Percentiles rank a stretch among this genome's conserved stretches.
Conservation (phyloP, 2,113 vertebrate species). For the Aix galericulata region DNA sequence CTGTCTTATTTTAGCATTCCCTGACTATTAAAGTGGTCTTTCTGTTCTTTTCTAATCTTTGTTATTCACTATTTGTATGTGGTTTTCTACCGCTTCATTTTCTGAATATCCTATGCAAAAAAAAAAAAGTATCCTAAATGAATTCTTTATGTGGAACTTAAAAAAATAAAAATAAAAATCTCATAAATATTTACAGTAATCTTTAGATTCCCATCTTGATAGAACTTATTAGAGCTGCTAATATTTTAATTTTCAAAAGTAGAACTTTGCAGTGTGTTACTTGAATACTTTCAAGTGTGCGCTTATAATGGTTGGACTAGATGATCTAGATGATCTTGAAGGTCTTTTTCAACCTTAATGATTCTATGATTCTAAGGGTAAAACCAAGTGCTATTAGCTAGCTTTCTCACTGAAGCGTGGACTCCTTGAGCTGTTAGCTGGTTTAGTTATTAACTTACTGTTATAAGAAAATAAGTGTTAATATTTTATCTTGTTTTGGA, state of each 20-base stretch:
- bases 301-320: background rate
- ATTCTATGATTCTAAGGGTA: background rate
- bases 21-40: background rate
- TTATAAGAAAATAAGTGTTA: background rate
- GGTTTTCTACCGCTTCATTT: background rate
- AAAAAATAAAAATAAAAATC: background rate
- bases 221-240: background rate
- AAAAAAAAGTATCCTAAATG: background rate
- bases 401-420: background rate
- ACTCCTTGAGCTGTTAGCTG: background rate
- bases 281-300: background rate
- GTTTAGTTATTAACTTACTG: background rate
- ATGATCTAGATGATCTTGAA: no score
- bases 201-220: background rate
- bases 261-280: background rate
- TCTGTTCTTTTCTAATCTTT: background rate
- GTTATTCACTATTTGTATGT: background rate
- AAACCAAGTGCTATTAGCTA: background rate
- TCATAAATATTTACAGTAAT: background rate
- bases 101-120: background rate
- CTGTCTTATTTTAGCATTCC: conserved; percentile 40
- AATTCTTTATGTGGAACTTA: background rate
- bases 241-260: background rate
- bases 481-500: background rate
- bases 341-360: no score